These are phyloP conservation scores for Gymnobelideus leadbeateri DNA, from an alignment of 2,113 vertebrate genomes.

Conservation along the genomic window DNA sequence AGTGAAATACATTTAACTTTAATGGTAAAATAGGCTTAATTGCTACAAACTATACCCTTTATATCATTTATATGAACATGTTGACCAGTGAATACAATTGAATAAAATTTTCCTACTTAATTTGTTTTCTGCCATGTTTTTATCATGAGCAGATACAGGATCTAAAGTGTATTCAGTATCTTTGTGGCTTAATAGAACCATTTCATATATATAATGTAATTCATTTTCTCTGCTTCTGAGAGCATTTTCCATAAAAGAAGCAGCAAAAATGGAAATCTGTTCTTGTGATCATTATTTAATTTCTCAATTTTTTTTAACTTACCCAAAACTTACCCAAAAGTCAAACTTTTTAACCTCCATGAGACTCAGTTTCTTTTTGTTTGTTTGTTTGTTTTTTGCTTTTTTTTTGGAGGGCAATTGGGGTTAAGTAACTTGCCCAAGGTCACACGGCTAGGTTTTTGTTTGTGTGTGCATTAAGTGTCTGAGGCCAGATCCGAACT, in stretches of 20 bases:
- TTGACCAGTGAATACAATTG: conserved; percentile 66
- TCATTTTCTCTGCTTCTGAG: not conserved
- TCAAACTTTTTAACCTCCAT: not conserved
- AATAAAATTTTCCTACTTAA: conserved; percentile 66
- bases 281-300: not conserved
- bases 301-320: not conserved
- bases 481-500: too few species aligned
- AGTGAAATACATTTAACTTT: conserved; percentile 71
- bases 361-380: not conserved
- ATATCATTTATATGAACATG: conserved; percentile 65
- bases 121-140: conserved; percentile 65
- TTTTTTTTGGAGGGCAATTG: too few species aligned
- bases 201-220: conserved; percentile 25
- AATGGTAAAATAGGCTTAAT: conserved; percentile 67
- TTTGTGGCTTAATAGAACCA: conserved; percentile 59
- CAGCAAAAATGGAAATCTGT: not conserved
- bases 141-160: conserved; percentile 62
- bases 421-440: too few species aligned
- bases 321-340: not conserved
- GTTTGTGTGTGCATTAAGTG: too few species aligned
- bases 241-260: not conserved
- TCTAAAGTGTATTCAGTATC: conserved; percentile 64
- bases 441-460: too few species aligned
- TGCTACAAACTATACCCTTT: conserved; percentile 65
- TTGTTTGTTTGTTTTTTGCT: too few species aligned